A percentile compares a stretch with the other conserved stretches of the same genome.
These are phyloP conservation scores for Apodemus agrarius DNA, from an alignment of 2,797 vertebrate genomes.

Conservation along the genomic window DNA sequence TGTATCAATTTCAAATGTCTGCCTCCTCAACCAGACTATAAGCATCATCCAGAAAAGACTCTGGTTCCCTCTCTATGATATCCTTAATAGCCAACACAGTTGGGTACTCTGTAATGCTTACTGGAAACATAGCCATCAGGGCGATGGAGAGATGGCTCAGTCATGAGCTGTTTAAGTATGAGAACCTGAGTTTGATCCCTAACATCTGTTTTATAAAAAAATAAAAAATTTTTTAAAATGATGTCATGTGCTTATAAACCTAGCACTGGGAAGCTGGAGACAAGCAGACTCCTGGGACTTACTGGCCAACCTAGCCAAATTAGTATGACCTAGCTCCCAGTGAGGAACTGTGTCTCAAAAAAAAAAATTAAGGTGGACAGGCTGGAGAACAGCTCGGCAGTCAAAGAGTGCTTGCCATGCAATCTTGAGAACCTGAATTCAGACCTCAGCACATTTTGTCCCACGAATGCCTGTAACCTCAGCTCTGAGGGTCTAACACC, in stretches of 20 bases:
- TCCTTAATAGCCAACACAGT: neutral
- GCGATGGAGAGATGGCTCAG: neutral
- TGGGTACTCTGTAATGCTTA: neutral
- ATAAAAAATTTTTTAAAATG: neutral
- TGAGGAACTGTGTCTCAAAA: neutral
- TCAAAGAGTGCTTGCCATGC: neutral
- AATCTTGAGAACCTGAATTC: neutral
- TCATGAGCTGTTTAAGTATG: neutral
- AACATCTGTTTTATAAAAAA: neutral
- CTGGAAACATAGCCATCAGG: neutral
- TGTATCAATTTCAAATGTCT: neutral
- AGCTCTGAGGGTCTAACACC: neutral
- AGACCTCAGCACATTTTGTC: neutral
- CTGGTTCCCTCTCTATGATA: neutral
- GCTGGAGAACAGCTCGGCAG: neutral
- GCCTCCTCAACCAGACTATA: neutral
- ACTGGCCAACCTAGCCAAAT: neutral
- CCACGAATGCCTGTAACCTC: neutral
- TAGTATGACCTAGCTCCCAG: neutral
- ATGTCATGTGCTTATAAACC: neutral
- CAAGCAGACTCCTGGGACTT: neutral
- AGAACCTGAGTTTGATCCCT: neutral
- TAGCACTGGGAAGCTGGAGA: neutral
- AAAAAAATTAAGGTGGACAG: neutral
- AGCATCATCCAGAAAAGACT: neutral